Base-by-base conservation (phyloP, 2,113 vertebrate genomes). In the Lamprotornis superbus region DNA sequence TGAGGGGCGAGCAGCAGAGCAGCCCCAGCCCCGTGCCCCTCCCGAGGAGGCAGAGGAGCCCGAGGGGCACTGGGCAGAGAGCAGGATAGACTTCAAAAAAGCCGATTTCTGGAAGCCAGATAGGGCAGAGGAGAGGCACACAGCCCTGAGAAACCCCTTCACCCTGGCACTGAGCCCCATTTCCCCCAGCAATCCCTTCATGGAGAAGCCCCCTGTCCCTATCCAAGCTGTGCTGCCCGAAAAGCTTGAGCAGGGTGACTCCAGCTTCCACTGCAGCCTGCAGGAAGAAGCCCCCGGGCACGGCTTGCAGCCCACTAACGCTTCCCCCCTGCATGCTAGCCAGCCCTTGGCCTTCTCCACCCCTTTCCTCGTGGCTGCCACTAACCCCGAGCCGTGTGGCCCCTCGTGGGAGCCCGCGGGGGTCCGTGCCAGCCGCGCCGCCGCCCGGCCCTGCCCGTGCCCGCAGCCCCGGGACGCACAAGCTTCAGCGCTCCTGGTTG, bases 401-500 rank as follows among this genome's bases (percentile, higher is more conserved):
- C 78, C 90, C 84, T 97, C 97, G 68, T 97, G 97, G 81, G 80
- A 92, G 46, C 91, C 94, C 47, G 74, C 95, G 23, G 90, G 90
- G 92, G 92, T 94, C 75, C 94, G 96, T 17, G 83, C 97, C 65
- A 24, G 91, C 71, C 92, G 73, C 59, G 87, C 95, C 60, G 59
- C 95, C 39, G 90, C 87, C 85, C 97, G 95, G 95, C 97, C 97
- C 84, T 63, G 97, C 95, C 97, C 95, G 92, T 95, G 94, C 95
- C 98, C 90, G 79, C 95, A 89, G 83, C 30, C 97, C 96, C 91
- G 95, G 89, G 96, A 96, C 90, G 94, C 95, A 83, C 98, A 95
- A 86, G 96, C 96, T 93, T 95, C 98, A 90, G 97, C 97, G 70
- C 98, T 98, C 98, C 98, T 97, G 98, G 98, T 99, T 98, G 98